phyloP scores from a whole-genome alignment of 2,113 vertebrate genomes.

The Engraulis encrasicolus region DNA sequence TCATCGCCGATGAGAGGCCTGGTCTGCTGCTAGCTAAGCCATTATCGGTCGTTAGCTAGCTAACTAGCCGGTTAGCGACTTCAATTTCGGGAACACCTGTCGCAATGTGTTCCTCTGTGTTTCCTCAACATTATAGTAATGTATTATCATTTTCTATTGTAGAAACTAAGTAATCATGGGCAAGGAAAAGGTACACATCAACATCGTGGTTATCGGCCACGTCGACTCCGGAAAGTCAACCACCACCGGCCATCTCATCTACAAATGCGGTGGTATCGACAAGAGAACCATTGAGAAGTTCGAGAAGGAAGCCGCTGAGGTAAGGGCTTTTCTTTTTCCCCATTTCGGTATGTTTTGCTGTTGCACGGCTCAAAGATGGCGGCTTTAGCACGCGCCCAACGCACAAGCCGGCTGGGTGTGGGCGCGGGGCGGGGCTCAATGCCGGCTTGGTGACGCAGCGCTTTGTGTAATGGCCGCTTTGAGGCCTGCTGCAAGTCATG shows the following conservation, averaged over 20 bases:
- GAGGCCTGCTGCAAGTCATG: constrained; percentile 2
- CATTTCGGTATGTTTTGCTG: neutral
- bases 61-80: neutral
- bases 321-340: constrained; percentile 42
- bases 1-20: constrained; percentile 53
- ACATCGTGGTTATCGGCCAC: constrained; percentile 86
- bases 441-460: constrained; percentile 50
- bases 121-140: neutral
- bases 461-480: constrained; percentile 15
- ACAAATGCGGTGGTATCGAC: constrained; percentile 85
- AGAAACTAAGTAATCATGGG: constrained; percentile 76
- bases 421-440: constrained; percentile 61
- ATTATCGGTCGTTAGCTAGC: neutral
- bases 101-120: too few species aligned
- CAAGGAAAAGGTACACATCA: constrained; percentile 83
- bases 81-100: too few species aligned
- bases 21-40: neutral
- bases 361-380: constrained; percentile 72
- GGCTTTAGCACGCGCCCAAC: constrained; percentile 62
- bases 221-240: constrained; percentile 86
- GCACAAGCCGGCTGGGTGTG: constrained; percentile 62
- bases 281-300: constrained; percentile 86
- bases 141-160: neutral
- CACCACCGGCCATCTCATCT: constrained; percentile 81
- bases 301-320: constrained; percentile 83